Conservation (phyloP, 2,113 vertebrate species). For the Pelvicachromis taeniatus region DNA sequence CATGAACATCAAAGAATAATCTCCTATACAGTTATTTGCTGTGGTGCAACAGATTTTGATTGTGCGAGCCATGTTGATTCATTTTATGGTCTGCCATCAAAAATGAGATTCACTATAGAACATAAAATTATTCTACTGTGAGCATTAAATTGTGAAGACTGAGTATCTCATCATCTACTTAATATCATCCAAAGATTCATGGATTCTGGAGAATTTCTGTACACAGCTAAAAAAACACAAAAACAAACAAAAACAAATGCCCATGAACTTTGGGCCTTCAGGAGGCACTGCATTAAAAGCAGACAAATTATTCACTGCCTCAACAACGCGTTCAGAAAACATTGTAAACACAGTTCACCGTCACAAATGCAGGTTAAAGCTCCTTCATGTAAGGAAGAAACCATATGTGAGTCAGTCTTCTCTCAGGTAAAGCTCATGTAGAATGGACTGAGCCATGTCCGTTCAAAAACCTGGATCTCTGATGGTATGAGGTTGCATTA, state of each 20-base stretch:
- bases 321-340: too few species aligned
- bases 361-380: too few species aligned
- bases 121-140: not conserved
- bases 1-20: not conserved
- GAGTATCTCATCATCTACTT: not conserved
- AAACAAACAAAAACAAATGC: too few species aligned
- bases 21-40: not conserved
- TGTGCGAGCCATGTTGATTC: not conserved
- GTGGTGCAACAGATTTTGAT: not conserved
- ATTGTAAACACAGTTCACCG: too few species aligned
- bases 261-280: too few species aligned
- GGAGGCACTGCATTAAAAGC: too few species aligned
- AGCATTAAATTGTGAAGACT: not conserved
- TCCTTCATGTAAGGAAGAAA: too few species aligned
- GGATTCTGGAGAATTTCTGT: not conserved
- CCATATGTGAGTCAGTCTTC: too few species aligned
- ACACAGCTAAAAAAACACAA: not conserved
- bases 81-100: not conserved
- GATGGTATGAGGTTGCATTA: too few species aligned
- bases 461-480: not conserved
- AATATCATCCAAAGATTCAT: not conserved
- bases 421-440: too few species aligned
- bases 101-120: not conserved
- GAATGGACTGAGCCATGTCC: too few species aligned
- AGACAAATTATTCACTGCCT: too few species aligned